These are phyloP conservation scores for Hypolimnas misippus DNA, from an alignment of 2,888 invertebrate genomes.

Conservation along the genomic window DNA sequence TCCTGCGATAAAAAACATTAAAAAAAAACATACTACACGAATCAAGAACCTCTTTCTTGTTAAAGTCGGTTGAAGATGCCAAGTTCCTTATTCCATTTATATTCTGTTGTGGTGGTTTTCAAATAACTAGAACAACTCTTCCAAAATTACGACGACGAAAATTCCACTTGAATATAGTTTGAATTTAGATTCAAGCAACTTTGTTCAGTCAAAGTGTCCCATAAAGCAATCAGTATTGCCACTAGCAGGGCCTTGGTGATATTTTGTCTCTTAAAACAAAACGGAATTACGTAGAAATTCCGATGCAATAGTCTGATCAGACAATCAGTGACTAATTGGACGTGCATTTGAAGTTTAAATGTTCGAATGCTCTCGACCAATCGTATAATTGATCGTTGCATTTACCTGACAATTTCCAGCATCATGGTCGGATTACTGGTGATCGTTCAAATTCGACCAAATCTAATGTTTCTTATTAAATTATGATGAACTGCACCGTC, in stretches of 20 bases:
- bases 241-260: not conserved
- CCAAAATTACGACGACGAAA: too few species aligned
- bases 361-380: constrained; percentile 9
- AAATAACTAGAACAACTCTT: too few species aligned
- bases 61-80: too few species aligned
- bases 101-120: too few species aligned
- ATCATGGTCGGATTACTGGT: not conserved
- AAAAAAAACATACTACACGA: too few species aligned
- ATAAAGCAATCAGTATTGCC: too few species aligned
- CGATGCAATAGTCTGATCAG: constrained; percentile 10
- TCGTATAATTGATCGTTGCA: constrained; percentile 9
- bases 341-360: constrained; percentile 14
- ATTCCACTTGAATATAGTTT: too few species aligned
- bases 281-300: not conserved
- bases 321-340: constrained; percentile 12
- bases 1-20: too few species aligned
- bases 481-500: not conserved
- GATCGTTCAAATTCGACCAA: not conserved
- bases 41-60: too few species aligned
- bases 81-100: too few species aligned
- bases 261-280: constrained; percentile 7
- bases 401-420: constrained; percentile 7
- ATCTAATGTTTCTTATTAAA: not conserved
- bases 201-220: too few species aligned
- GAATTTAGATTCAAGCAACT: too few species aligned